These are phyloP conservation scores for Rhopalosiphum nymphaeae DNA, from an alignment of 2,888 invertebrate species.

Conservation along the genomic window DNA sequence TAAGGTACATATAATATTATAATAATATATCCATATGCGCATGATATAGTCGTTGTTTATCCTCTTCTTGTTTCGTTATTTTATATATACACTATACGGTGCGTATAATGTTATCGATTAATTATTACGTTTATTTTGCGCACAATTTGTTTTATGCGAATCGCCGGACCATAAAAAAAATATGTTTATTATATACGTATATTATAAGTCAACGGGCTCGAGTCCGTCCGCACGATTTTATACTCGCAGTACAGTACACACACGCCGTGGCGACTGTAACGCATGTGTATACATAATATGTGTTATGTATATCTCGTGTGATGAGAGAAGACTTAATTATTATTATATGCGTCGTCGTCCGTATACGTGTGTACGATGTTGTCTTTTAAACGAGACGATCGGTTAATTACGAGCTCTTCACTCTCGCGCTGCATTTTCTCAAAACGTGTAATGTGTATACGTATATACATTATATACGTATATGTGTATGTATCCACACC, in stretches of 20 bases:
- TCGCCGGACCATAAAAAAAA: constrained; percentile 14
- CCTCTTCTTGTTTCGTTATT: background rate
- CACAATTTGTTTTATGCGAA: constrained; percentile 33
- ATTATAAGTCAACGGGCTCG: background rate
- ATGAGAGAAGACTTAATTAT: constrained; percentile 50
- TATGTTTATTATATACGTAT: background rate
- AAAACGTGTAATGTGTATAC: background rate
- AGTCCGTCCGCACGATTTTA: constrained; percentile 30
- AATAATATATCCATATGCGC: background rate
- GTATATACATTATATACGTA: background rate
- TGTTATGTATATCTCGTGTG: constrained; percentile 19
- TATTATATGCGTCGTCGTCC: constrained; percentile 21
- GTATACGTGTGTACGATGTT: background rate
- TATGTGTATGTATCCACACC: background rate
- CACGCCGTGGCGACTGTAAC: background rate
- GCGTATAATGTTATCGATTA: constrained; percentile 36
- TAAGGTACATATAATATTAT: background rate
- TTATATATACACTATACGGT: background rate
- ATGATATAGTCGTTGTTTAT: background rate
- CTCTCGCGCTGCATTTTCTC: background rate
- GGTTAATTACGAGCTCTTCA: constrained; percentile 10
- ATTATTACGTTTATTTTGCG: constrained; percentile 47
- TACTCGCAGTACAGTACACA: background rate
- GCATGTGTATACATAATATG: background rate
- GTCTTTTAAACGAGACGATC: constrained; percentile 30